These are phyloP conservation scores for Aix galericulata DNA, from an alignment of 2,113 vertebrate species.

Conservation along the genomic window DNA sequence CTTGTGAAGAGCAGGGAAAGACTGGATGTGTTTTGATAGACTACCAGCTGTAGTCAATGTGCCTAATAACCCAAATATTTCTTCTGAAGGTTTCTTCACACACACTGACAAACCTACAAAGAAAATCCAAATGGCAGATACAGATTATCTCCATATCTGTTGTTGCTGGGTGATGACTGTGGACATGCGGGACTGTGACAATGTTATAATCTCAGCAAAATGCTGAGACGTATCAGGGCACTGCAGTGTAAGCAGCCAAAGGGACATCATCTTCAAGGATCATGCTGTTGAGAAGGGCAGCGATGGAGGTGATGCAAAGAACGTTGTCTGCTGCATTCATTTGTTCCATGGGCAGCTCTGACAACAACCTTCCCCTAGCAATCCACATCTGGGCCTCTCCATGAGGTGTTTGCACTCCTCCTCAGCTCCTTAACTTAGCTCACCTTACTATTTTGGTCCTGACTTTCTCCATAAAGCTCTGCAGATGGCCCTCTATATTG, in stretches of 20 bases:
- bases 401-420: rapidly evolving
- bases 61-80: not conserved
- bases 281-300: not conserved
- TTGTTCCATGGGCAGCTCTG: not conserved
- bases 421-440: not conserved
- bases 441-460: not conserved
- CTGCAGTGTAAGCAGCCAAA: conserved; percentile 28
- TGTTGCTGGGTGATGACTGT: not conserved
- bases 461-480: not conserved
- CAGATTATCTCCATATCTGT: not conserved
- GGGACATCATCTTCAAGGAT: not conserved
- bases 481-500: not conserved
- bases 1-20: not conserved
- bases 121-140: not conserved
- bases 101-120: not conserved
- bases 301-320: not conserved
- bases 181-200: not conserved
- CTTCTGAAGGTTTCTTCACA: not conserved
- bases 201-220: not conserved
- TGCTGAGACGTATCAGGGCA: not conserved
- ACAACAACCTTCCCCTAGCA: not conserved
- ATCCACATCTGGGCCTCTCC: not conserved
- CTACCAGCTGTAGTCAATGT: not conserved
- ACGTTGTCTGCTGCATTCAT: not conserved
- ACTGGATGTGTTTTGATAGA: not conserved